A percentile compares a stretch with the other conserved stretches of the same genome.
These are phyloP conservation scores for Peromyscus aztecus DNA, from an alignment of 2,797 vertebrate species.

Conservation along the genomic window DNA sequence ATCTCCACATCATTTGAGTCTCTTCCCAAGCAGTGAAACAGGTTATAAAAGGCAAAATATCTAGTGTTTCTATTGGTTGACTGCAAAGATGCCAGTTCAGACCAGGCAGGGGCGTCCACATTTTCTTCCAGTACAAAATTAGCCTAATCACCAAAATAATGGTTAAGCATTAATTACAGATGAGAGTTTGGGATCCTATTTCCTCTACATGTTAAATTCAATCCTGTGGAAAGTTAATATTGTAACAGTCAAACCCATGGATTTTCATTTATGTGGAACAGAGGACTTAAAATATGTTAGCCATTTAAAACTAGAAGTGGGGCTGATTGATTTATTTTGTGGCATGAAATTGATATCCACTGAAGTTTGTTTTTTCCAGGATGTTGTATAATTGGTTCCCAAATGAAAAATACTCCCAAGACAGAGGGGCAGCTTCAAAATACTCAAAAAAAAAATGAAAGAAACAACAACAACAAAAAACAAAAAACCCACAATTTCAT, in stretches of 20 bases:
- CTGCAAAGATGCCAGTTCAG: background rate
- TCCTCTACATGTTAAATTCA: background rate
- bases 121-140: background rate
- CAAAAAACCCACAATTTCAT: background rate
- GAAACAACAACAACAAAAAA: too few species aligned
- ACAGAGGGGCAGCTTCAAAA: background rate
- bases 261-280: background rate
- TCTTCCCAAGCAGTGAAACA: background rate
- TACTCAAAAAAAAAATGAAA: too few species aligned
- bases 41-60: constrained; percentile 1
- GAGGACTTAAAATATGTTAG: background rate
- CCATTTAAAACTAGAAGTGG: background rate
- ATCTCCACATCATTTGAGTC: background rate
- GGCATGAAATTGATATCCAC: background rate
- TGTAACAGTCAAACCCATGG: background rate
- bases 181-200: background rate
- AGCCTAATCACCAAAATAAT: background rate
- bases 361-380: background rate
- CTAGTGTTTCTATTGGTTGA: background rate
- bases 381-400: too few species aligned
- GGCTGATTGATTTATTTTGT: background rate
- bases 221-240: background rate
- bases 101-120: background rate
- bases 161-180: background rate
- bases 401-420: background rate